Conservation (phyloP, 2,888 invertebrate genomes). For the Emmelina monodactyla region DNA sequence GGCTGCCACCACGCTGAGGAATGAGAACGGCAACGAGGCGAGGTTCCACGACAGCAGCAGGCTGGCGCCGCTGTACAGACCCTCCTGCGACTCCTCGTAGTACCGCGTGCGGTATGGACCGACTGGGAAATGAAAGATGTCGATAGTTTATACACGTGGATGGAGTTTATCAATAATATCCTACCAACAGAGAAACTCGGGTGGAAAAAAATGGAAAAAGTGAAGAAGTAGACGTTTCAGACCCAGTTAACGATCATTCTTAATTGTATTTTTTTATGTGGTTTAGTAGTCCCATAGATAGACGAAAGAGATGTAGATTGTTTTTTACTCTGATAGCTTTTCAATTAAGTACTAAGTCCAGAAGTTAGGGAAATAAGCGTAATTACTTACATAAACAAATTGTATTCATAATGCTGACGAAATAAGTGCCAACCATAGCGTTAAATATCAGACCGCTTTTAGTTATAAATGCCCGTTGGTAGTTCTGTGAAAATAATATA, state of each 20-base stretch:
- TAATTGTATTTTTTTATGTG: too few species aligned
- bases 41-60: conserved; percentile 83
- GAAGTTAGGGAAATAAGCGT: too few species aligned
- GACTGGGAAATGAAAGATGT: conserved; percentile 63
- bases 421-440: conserved; percentile 71
- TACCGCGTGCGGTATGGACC: conserved; percentile 88
- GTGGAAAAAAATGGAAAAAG: too few species aligned
- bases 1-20: conserved; percentile 75
- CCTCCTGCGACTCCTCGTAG: conserved; percentile 90
- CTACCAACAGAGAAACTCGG: too few species aligned
- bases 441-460: conserved; percentile 76
- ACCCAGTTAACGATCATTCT: too few species aligned
- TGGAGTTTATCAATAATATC: too few species aligned
- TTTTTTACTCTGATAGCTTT: too few species aligned
- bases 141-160: too few species aligned
- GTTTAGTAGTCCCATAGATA: too few species aligned
- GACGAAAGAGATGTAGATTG: too few species aligned
- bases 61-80: conserved; percentile 86
- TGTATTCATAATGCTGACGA: conserved; percentile 73
- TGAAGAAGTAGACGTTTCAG: too few species aligned
- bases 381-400: conserved; percentile 71
- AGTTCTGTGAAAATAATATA: conserved; percentile 47
- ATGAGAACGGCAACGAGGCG: conserved; percentile 82
- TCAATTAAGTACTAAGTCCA: too few species aligned
- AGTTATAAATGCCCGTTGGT: conserved; percentile 74